Evolutionary conservation across 2,797 vertebrate genomes (phyloP), one percentile per base, ranked within the genome.

Genomic region (Sebastes elongatus): DNA sequence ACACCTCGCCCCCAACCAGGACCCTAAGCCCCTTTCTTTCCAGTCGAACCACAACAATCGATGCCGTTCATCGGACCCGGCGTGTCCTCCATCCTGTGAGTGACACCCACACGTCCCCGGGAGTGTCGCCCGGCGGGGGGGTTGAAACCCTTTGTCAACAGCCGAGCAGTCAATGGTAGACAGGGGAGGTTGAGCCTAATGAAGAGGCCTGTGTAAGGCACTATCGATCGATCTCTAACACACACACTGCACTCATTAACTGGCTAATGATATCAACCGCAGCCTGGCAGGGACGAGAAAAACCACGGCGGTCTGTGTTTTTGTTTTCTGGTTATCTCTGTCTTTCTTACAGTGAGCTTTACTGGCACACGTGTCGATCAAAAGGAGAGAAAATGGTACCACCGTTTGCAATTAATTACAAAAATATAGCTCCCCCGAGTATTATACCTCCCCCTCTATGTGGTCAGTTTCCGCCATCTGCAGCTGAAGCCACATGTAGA

Each of bases 171-270:
- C 85, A 79, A 85, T 83, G 71, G 57, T 14, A 63, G 81, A 86
- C 68, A n/a, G 57, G 63, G 55, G 57, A 42, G 85, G 84, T 42
- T 64, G 82, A 86, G 89, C 63, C 88, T 92, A 93, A 93, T 93
- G 90, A 93, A 94, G 91, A 92, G 80, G 84, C 82, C 62, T 52
- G 77, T 88, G 87, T 90, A 89, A 92, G 86, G 72, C 82, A 66
- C 60, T 22, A 87, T 92, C 73, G 82, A 94, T 94, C 87, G 64
- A 86, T 83, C 65, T 28, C 78, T 61, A 65, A 84, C 84, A 88
- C 75, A 81, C 79, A 86, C 77, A 81, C 70, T 3, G 49, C 78
- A 71, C 87, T 94, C 92, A 94, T 94, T 95, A 94, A 78, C 80
- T 64, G 60, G 75, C 78, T 92, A 94, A 93, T 90, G 92, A 92